Percentiles rank a stretch among this genome's conserved stretches.
Evolutionary conservation across 2,113 vertebrate genomes (phyloP).

Genomic region (Hydropotes inermis): DNA sequence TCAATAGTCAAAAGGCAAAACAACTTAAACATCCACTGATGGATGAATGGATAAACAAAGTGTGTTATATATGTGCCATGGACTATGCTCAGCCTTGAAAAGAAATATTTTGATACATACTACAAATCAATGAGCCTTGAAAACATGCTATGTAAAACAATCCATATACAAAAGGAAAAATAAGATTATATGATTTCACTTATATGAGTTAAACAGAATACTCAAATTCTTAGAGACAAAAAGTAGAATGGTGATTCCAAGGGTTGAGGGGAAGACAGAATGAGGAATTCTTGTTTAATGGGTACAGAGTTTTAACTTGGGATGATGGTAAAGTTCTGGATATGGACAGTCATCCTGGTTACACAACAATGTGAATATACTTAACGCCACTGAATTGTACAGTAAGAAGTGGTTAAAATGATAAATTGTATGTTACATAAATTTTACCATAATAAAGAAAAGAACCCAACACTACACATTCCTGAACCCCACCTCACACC

Average conservation of each 20-base stretch:
- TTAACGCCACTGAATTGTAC: background rate
- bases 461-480: accelerated
- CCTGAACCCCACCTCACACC: background rate
- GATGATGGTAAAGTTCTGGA: background rate
- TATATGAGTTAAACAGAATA: background rate
- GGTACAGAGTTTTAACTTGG: background rate
- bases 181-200: background rate
- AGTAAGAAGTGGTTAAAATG: background rate
- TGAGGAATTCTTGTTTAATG: background rate
- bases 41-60: background rate
- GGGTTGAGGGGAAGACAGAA: background rate
- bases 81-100: background rate
- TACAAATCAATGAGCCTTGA: background rate
- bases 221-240: background rate
- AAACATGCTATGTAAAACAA: background rate
- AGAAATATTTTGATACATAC: background rate
- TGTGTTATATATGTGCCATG: background rate
- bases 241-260: background rate
- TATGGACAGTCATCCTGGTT: background rate
- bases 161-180: background rate
- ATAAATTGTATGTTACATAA: background rate
- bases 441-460: background rate
- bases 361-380: background rate
- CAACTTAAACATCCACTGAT: background rate
- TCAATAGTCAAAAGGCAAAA: background rate